Base-by-base conservation (phyloP, 2,888 invertebrate genomes). In the Orchestes rusci region DNA sequence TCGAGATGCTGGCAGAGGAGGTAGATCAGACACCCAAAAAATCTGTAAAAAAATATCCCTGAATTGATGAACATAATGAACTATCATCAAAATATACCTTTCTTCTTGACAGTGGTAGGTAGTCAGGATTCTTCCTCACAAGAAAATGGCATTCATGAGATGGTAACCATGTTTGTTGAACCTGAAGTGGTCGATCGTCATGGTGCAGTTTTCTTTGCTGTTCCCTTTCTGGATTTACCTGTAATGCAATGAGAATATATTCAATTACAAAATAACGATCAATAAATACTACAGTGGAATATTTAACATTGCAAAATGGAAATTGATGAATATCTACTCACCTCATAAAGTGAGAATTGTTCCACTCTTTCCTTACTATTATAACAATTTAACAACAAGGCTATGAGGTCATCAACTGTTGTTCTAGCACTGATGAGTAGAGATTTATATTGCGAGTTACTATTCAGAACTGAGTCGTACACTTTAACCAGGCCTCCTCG, bases 391-490 rank as follows among this genome's bases (percentile, higher is more conserved):
- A 93, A 73, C 45, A 93, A 69, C 54, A 93, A 77, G 50, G 84
- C 82, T 49, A 93, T 78, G 49, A 93, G 73, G 69, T 93, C 92
- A 64, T 90, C 89, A 0, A 86, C 86, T 16, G 89, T 89, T 35
- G 93, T 93, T 60, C 84, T 77, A 58, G 91, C 90, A 53, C 91
- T 91, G 58, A 92, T 84, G 54, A 93, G 74, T 56, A 93, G 72
- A 56, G 89, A 89, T 72, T 93, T 93, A 75, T 93, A 93, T 72
- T 91, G 87, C 1, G 91, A 92, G 64, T 88, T 88, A 40, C 87
- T 83, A 79, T 90, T 90, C 53, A 94, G 73, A 23, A 88, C 89
- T 13, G 88, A 86, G 68, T 94, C 94, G 73, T 91, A 87, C 44
- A 95, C 84, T 70, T 91, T 86, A 54, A 94, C 87, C 50, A 94